A percentile compares a stretch with the other conserved stretches of the same genome.
These are phyloP conservation scores for Aphidoletes aphidimyza DNA, from an alignment of 2,888 invertebrate genomes.

Conservation along the genomic window DNA sequence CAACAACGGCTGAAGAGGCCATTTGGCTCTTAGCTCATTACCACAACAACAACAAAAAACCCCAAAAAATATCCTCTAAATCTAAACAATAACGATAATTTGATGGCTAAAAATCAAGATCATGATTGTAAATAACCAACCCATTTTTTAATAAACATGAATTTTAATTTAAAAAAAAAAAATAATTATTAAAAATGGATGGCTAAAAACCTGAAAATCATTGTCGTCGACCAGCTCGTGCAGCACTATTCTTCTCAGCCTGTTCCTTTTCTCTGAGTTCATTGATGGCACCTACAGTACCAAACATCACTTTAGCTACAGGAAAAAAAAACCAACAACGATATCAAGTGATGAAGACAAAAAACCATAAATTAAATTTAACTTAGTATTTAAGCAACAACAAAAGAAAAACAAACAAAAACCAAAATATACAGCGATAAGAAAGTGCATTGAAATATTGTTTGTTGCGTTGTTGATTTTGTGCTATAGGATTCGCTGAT, in stretches of 20 bases:
- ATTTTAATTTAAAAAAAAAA: not conserved
- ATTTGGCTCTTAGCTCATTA: not conserved
- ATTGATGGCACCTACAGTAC: slow-evolving; percentile 78
- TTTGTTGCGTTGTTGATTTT: too few relatives aligned
- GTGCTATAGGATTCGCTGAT: too few relatives aligned
- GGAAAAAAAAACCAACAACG: not conserved
- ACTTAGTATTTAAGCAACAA: too few relatives aligned
- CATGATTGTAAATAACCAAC: too few relatives aligned
- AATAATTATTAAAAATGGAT: not conserved
- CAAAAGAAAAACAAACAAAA: not conserved
- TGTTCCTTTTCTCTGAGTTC: slow-evolving; percentile 79
- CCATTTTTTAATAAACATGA: too few relatives aligned
- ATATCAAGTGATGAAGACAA: not conserved
- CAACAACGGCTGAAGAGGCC: not conserved
- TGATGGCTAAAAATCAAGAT: not conserved
- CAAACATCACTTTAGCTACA: slow-evolving; percentile 78
- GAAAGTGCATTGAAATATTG: too few relatives aligned
- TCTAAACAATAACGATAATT: not conserved
- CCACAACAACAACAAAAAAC: not conserved
- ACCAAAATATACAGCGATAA: too few relatives aligned
- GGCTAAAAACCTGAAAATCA: slow-evolving; percentile 59
- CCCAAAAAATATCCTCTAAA: not conserved
- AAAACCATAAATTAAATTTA: too few relatives aligned
- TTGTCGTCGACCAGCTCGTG: slow-evolving; percentile 65
- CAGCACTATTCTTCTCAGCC: slow-evolving; percentile 70